Evolutionary conservation across 2,888 invertebrate species (phyloP).

Genomic region (Panopea generosa): DNA sequence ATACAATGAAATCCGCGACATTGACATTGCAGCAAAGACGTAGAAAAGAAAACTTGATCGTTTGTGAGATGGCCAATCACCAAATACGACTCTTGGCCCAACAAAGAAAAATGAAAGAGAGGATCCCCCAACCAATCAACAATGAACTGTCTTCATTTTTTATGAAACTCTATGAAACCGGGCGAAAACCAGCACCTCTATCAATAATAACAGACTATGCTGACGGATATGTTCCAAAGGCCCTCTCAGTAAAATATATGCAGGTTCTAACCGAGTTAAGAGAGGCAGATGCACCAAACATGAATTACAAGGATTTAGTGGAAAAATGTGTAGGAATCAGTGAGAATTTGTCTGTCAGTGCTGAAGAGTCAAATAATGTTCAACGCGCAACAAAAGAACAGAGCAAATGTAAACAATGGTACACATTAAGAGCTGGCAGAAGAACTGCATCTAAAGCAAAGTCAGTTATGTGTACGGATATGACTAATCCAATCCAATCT

Average conservation of each 20-base stretch:
- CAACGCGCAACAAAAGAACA: conserved; percentile 2
- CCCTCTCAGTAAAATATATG: neutral
- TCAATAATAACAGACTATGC: neutral
- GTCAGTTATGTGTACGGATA: conserved; percentile 1
- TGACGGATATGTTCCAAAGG: neutral
- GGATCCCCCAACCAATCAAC: neutral
- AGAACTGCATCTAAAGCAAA: conserved; percentile 30
- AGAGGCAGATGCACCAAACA: neutral
- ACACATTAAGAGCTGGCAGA: conserved; percentile 7
- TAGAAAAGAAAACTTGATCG: conserved; percentile 17
- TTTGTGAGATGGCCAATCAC: neutral
- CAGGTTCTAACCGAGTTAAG: neutral
- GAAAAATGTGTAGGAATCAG: conserved; percentile 9
- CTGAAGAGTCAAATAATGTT: conserved; percentile 4
- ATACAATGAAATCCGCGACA: conserved; percentile 9
- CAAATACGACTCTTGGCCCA: neutral
- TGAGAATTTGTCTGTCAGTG: too few relatives aligned
- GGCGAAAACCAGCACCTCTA: neutral
- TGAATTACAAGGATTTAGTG: neutral
- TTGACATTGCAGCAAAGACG: conserved; percentile 14
- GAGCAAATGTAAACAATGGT: conserved; percentile 9
- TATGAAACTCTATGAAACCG: neutral
- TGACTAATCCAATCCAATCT: neutral
- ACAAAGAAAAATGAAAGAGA: conserved; percentile 5
- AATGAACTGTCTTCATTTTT: conserved; percentile 15